These are phyloP conservation scores for Gymnocypris eckloni DNA, from an alignment of 2,797 vertebrate genomes.

Conservation along the genomic window DNA sequence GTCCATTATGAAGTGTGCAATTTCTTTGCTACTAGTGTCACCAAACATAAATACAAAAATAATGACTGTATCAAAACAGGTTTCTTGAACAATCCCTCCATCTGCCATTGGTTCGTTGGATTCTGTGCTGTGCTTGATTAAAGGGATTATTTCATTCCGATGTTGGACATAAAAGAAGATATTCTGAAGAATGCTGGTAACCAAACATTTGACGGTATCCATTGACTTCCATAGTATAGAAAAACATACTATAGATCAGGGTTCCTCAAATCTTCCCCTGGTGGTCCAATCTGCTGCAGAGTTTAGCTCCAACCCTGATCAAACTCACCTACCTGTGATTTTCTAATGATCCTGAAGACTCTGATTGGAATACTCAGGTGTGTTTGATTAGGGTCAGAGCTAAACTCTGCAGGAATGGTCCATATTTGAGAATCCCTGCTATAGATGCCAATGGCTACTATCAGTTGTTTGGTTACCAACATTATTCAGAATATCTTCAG, in stretches of 20 bases:
- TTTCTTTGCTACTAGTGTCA: constrained; percentile 2
- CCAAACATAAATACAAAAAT: neutral
- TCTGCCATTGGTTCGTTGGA: neutral
- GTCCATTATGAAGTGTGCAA: neutral
- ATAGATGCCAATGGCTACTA: neutral
- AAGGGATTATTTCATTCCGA: neutral
- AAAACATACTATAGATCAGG: neutral
- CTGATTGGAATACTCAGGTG: too few species aligned
- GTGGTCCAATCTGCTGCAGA: too few species aligned
- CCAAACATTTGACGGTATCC: neutral
- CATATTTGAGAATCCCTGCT: too few species aligned
- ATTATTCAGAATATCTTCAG: neutral
- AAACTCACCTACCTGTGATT: too few species aligned
- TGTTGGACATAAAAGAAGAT: neutral
- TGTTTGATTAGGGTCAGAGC: too few species aligned
- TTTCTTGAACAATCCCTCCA: neutral
- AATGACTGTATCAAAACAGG: neutral
- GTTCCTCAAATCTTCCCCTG: too few species aligned
- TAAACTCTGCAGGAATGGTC: too few species aligned
- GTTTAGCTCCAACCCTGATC: too few species aligned
- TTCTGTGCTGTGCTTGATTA: neutral
- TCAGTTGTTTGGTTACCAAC: neutral
- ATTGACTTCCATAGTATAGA: neutral
- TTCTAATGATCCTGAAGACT: too few species aligned
- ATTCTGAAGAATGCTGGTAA: neutral